Evolutionary conservation across 2,797 vertebrate genomes (phyloP), one percentile per base, ranked within the genome.

Genomic region (Xenopus petersii): DNA sequence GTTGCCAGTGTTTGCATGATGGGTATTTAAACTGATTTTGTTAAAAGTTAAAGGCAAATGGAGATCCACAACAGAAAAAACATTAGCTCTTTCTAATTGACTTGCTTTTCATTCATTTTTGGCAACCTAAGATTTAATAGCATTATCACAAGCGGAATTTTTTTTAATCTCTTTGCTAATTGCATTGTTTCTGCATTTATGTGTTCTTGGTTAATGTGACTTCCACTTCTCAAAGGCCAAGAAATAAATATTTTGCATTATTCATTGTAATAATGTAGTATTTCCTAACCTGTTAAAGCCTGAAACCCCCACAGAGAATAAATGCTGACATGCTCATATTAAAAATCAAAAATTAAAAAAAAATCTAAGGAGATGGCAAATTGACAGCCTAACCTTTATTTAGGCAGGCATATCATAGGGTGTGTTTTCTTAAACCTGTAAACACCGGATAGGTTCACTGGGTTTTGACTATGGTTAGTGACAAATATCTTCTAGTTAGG

Each of bases 61-160:
- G 11, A 67, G 58, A 49, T 24, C 58, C 16, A 60, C 82, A 21
- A 33, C 63, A 66, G 80, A 80, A 85, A 70, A 81, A 55, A 65
- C 64, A 75, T 78, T 11, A 79, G 71, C 4, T 67, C 70, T 80
- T 82, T 66, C 82, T 83, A 88, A 86, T 86, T 81, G 84, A 82
- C 75, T 73, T 81, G 73, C 60, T 76, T 55, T 80, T 80, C 73
- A 13, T 3, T 81, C 82, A 64, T 65, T 69, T 61, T 70, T 69
- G 69, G 74, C 64, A 81, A 26, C 67, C 80, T 83, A 56, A 81
- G 59, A 83, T 85, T 81, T 80, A 81, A 87, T 84, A 0, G 11
- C 67, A 67, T 75, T 66, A 51, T 71, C 82, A 84, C 81, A 81
- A 81, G 82, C 83, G 82, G 82, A 87, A 88, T 84, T 73, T 75